Base-by-base conservation (phyloP, 2,888 invertebrate species). In the Harmothoe impar region DNA sequence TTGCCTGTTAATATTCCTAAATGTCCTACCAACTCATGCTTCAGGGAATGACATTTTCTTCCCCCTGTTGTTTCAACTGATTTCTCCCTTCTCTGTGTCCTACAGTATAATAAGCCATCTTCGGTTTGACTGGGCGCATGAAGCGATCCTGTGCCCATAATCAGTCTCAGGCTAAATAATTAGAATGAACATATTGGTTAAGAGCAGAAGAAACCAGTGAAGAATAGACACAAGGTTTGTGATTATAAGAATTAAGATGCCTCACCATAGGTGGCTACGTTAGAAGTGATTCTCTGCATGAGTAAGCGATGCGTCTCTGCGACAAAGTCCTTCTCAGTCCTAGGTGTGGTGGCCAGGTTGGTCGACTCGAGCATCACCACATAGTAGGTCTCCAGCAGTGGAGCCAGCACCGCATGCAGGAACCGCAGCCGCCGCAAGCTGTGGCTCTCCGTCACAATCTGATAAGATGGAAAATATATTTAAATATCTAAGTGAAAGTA, bases 301-400 rank as follows among this genome's bases (percentile, higher is more conserved):
- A 92, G 90, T 15, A 33, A 10, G 20, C 77, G 43, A 88, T 92
- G 92, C 10, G 90, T 78, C n/a, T 33, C 31, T 23, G 77, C 62
- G 52, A 90, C 43, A 52, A 92, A 92, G 33, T 92, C 91, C 56
- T 89, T 77, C 90, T 92, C 92, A 89, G 89, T 33, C 15, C n/a
- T 81, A 43, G 89, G 89, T n/a, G 29, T 77, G 31, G 51, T 72
- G 43, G 91, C 68, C 25, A 93, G 90, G 17, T 91, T 91, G n/a
- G 72, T 78, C 23, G 68, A 29, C n/a, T 91, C 90, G 29, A 91
- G 90, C 25, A 91, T 90, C 52, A 89, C 78, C 29, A 92, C 62
- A 89, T 92, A 92, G 91, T 93, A 92, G 17, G 91, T 91, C 91
- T 93, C 92, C 56, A 93, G 54, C 25, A 92, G 29, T 7, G 93